Evolutionary conservation across 2,888 invertebrate genomes (phyloP).

Genomic region (Eurytoma californica): DNA sequence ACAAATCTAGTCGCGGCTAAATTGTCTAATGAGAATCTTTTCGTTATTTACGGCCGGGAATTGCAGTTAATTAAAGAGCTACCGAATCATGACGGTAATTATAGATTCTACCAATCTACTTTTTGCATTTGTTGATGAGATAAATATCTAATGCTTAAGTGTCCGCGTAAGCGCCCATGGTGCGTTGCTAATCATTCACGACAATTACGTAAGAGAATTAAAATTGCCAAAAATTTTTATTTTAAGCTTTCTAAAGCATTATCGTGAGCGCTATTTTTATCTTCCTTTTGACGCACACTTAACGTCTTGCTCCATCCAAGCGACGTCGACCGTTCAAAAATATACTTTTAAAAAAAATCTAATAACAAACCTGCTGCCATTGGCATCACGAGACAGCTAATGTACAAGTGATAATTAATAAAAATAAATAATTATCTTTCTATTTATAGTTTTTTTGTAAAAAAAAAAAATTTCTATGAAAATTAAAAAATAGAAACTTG

Average conservation of each 20-base stretch:
- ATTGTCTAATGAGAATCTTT: no score
- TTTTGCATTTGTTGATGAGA: background rate
- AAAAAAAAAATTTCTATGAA: no score
- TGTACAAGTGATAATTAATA: no score
- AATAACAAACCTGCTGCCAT: no score
- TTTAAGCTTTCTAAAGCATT: background rate
- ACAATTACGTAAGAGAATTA: slow-evolving; percentile 30
- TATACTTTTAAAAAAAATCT: no score
- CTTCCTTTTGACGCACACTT: background rate
- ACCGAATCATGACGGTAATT: slow-evolving; percentile 8
- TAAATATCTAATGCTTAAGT: background rate
- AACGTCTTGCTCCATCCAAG: no score
- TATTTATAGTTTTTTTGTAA: no score
- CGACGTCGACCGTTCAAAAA: no score
- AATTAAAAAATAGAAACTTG: no score
- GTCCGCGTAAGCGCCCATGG: background rate
- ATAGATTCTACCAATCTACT: slow-evolving; percentile 8
- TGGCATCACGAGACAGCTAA: no score
- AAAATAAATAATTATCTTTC: no score
- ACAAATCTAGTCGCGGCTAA: no score
- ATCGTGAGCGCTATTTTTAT: slow-evolving; percentile 9
- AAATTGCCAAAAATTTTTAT: slow-evolving; percentile 17
- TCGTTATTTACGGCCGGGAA: background rate
- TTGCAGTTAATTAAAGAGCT: background rate
- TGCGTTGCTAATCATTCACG: slow-evolving; percentile 11